Evolutionary conservation across 1,140 invertebrate genomes (phyloP).

Genomic region (Chlorops oryzae): DNA sequence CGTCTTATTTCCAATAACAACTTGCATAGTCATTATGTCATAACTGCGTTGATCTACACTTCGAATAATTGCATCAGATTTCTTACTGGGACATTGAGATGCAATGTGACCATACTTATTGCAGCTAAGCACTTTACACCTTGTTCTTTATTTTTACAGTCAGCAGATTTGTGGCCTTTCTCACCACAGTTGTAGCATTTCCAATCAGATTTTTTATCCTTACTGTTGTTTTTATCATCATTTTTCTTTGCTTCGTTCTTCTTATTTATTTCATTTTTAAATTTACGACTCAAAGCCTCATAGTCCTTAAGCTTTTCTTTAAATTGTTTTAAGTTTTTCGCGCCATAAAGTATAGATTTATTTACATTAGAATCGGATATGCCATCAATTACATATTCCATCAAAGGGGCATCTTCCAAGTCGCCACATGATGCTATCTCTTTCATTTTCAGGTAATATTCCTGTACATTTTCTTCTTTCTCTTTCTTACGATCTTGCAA

Average conservation of each 20-base stretch:
- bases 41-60: no score
- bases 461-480: conserved; percentile 9
- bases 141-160: no score
- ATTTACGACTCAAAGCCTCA: conserved; percentile 1
- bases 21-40: no score
- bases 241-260: neutral
- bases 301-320: conserved; percentile 11
- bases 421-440: conserved; percentile 1
- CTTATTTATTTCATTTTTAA: neutral
- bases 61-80: no score
- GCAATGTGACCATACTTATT: no score
- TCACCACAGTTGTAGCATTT: no score
- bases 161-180: no score
- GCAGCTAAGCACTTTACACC: no score
- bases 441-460: conserved; percentile 13
- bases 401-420: conserved; percentile 4
- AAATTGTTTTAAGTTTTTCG: conserved; percentile 9
- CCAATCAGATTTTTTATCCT: no score
- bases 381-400: conserved; percentile 1
- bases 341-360: conserved; percentile 11
- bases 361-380: conserved; percentile 4
- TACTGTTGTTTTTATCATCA: neutral
- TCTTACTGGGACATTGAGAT: no score
- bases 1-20: neutral
- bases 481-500: conserved; percentile 2